Evolutionary conservation across 2,888 invertebrate species (phyloP), one percentile per base, ranked within the genome.

Genomic region (Pristionchus entomophagus): DNA sequence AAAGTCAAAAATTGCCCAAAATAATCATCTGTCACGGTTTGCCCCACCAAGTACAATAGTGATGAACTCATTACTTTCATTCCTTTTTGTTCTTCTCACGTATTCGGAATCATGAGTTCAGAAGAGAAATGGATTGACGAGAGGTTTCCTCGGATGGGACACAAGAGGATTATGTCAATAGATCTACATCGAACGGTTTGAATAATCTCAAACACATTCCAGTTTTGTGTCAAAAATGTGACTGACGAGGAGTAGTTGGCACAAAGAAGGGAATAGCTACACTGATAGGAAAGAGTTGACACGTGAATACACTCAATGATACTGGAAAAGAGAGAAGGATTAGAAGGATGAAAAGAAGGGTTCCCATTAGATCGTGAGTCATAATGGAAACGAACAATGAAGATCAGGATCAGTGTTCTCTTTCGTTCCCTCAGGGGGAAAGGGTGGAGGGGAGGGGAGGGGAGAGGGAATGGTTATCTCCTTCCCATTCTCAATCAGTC

Each of bases 181-280:
- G 62, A 62, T 62, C 62, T 32, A 62, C 62, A 62, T 32, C 32
- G 17, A 62, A 6, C 17, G 29, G 62, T 32, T 62, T 62, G 32
- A 62, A 32, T 62, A 32, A 62, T 62, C 62, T 2, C 62, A 62
- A 62, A 62, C 62, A 62, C 62, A 62, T 32, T 62, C 62, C 62
- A 29, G 32, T 62, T 45, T 62, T 62, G 62, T 62, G 62, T 32
- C 62, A 62, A 62, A 32, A 32, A 32, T 62, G 62, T 62, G 62
- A 62, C 12, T 26, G 32, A 32, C 62, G 29, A 62, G 45, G n/a
- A n/a, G n/a, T n/a, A n/a, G n/a, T 29, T 8, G 19, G 29, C 29
- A 32, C 29, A 62, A 62, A 26, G 17, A 32, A 62, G 32, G 62
- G 62, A 32, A 32, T 14, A 62, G 26, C 62, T 62, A 62, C 62